phyloP scores from a whole-genome alignment of 23 tunicate species.

The Trididemnum clinides region DNA sequence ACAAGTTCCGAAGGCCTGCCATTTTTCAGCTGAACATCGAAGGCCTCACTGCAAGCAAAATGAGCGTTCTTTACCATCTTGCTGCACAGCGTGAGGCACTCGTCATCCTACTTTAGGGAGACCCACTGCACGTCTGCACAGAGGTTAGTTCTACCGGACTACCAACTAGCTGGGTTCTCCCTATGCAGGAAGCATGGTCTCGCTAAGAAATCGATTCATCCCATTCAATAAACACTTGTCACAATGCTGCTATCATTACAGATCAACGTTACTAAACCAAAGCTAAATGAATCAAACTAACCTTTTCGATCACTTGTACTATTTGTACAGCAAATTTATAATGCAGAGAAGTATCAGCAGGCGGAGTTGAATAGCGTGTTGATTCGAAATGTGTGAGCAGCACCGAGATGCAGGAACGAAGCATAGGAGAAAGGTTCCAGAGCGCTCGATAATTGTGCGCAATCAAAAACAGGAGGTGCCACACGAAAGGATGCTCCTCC shows the following conservation, averaged over 20 bases:
- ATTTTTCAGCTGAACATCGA: too few relatives aligned
- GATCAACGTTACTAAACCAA: background rate
- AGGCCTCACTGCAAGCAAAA: too few relatives aligned
- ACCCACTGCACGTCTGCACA: too few relatives aligned
- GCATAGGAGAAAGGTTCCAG: constrained; percentile 51
- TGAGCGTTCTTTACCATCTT: too few relatives aligned
- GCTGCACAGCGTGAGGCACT: too few relatives aligned
- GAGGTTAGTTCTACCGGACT: too few relatives aligned
- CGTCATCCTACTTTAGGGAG: too few relatives aligned
- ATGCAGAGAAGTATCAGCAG: constrained; percentile 25
- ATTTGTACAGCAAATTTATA: constrained; percentile 59
- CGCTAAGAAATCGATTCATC: too few relatives aligned
- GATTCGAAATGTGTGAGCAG: constrained; percentile 73
- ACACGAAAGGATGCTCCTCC: constrained; percentile 76
- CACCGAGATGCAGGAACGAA: constrained; percentile 71
- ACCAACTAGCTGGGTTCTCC: too few relatives aligned
- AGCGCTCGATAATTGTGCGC: constrained; percentile 65
- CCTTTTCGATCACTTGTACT: constrained; percentile 65
- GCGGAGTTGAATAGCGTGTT: constrained; percentile 27
- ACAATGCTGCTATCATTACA: background rate
- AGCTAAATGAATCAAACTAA: constrained; percentile 7
- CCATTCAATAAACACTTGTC: too few relatives aligned
- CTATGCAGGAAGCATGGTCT: too few relatives aligned
- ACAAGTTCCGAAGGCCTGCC: too few relatives aligned
- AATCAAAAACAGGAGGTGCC: constrained; percentile 47